Evolutionary conservation across 2,113 vertebrate genomes (phyloP), one percentile per base, ranked within the genome.

Genomic region (Dasyurus viverrinus): DNA sequence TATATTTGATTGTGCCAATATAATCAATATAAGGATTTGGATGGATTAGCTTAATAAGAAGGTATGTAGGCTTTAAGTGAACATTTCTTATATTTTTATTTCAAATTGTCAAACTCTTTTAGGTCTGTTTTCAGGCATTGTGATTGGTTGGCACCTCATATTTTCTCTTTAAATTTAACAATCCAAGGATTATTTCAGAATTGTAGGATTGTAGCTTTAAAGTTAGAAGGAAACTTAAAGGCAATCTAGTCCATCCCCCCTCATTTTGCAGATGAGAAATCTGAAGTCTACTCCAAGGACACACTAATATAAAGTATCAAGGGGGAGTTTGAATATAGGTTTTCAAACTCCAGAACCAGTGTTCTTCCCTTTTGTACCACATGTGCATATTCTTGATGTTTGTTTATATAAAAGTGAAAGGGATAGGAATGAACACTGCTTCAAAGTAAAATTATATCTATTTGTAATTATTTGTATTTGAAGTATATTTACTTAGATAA

Each of bases 21-120:
- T 25, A 92, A 47, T 36, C 55, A 84, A 90, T 90, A 90, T 24
- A 54, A n/a, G 53, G 53, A 89, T 48, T 10, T 26, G 11, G 42
- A 22, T 93, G 14, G 30, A 54, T 92, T 90, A 8, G 11, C 48
- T 42, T 0, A 90, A 8, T 68, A 92, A 54, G 89, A 94, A 22
- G 92, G 46, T 92, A 16, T 54, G 26, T 89, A 16, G 68, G 60
- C 90, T 93, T 52, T 52, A 52, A 36, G 50, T 89, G 55, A 97
- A 36, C 84, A 3, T n/a, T 76, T 76, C 19, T 84, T 84, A 42
- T 42, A 11, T 84, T 55, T 93, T 90, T 36, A 11, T 91, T 57
- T 92, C 52, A 93, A 26, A 30, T 68, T 94, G 0, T n/a, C 25
- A 24, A 6, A 0, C 95, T 91, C 48, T 50, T 90, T 91, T 26